Percentiles rank a stretch among this genome's conserved stretches.
phyloP scores from a whole-genome alignment of 2,797 vertebrate genomes.

The Semotilus atromaculatus region DNA sequence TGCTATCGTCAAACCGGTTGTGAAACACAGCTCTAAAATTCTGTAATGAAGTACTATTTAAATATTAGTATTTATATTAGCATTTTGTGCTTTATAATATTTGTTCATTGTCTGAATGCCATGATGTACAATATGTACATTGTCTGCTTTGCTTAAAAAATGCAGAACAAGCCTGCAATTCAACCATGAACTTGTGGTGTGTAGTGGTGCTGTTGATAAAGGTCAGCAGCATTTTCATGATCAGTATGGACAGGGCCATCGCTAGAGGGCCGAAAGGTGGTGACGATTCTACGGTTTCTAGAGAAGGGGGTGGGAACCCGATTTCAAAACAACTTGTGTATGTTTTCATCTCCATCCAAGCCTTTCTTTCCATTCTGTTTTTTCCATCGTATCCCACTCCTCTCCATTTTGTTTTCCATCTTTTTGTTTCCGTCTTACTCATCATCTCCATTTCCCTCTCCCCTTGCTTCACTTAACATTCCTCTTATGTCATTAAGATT shows the following conservation, averaged over 20 bases:
- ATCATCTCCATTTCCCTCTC: constrained; percentile 25
- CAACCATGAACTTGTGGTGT: neutral
- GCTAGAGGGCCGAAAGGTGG: neutral
- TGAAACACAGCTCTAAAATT: no score
- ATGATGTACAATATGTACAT: neutral
- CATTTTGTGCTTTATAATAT: neutral
- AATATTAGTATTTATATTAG: neutral
- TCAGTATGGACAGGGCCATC: neutral
- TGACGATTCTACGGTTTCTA: neutral
- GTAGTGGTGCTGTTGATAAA: neutral
- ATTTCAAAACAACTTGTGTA: neutral
- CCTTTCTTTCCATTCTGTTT: neutral
- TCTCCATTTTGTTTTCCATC: neutral
- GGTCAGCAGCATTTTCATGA: neutral
- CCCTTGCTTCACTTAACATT: constrained; percentile 19
- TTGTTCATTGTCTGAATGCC: neutral
- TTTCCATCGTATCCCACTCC: neutral
- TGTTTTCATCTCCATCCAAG: neutral
- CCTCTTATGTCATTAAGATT: constrained; percentile 40
- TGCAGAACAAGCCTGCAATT: neutral
- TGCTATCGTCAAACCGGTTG: no score
- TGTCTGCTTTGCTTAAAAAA: neutral
- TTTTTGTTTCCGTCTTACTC: constrained; percentile 14
- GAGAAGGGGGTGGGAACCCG: neutral
- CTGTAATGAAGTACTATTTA: no score